Evolutionary conservation across 2,797 vertebrate species (phyloP).

Genomic region (Potorous gilbertii): DNA sequence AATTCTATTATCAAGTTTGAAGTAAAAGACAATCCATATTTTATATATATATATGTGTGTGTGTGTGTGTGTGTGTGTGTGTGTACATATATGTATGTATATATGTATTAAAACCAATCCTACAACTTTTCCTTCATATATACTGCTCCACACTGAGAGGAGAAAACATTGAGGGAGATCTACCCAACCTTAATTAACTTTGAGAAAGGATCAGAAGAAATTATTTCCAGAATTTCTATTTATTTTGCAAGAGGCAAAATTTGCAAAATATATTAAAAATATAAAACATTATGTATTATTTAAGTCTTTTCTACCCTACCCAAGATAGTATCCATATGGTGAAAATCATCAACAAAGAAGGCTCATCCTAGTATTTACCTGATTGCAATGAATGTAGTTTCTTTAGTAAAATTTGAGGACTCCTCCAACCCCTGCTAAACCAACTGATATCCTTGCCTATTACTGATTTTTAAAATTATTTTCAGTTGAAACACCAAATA

Average conservation of each 20-base stretch:
- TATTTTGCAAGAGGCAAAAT: neutral
- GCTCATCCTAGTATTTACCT: neutral
- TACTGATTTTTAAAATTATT: neutral
- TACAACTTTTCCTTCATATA: neutral
- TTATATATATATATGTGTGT: no score
- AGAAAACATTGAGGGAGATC: slow-evolving; percentile 15
- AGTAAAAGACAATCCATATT: slow-evolving; percentile 9
- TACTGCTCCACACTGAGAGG: slow-evolving; percentile 25
- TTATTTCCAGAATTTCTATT: neutral
- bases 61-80: no score
- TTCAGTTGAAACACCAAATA: neutral
- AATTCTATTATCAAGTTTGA: neutral
- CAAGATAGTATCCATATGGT: neutral
- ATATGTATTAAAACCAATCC: slow-evolving; percentile 12
- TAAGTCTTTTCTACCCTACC: neutral
- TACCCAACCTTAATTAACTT: slow-evolving; percentile 15
- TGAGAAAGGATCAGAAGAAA: slow-evolving; percentile 35
- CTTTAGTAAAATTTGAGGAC: neutral
- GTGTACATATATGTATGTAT: no score
- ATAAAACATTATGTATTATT: neutral
- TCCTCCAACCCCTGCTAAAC: neutral
- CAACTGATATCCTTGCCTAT: neutral
- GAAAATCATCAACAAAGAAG: neutral
- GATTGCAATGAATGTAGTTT: neutral
- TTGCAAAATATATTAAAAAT: neutral